Base-by-base conservation (phyloP, 2,113 vertebrate genomes). In the Prolemur simus region DNA sequence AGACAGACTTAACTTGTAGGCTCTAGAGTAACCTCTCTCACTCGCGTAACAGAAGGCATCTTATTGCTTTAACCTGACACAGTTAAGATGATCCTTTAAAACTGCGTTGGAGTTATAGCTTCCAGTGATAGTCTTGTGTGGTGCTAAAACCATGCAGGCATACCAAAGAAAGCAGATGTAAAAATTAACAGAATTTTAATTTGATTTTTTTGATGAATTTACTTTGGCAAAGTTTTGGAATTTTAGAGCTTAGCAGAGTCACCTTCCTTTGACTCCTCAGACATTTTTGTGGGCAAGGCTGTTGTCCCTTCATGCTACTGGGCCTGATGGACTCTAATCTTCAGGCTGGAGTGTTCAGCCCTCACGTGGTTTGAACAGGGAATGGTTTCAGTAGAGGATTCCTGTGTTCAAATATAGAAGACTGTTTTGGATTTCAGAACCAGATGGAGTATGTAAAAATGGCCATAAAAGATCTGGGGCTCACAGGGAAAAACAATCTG, bases 381-480 rank as follows among this genome's bases (percentile, higher is more conserved):
- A 87, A 64, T 39, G 17, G 25, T 58, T 94, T 95, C 49, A 81
- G 13, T 45, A 56, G 52, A 81, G 39, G 3, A 71, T 77, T 71
- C 8, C 13, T 66, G 4, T 39, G 54, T 93, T 94, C 58, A 80
- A 90, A 77, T 73, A 81, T 13, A 78, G 45, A 85, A 56, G 18
- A 20, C 25, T 82, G 32, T 56, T 92, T 85, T 90, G 37, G 29
- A 87, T 90, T 97, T 92, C 54, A 60, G 45, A 88, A 90, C 47
- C 54, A 96, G 76, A 87, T 82, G 69, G 47, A 54, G 20, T 71
- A 47, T 86, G 83, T 87, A 77, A 93, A 94, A 88, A 76, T 85
- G 81, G 7, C 29, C 39, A 25, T 73, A 63, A 56, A 94, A 32
- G 20, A 73, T 63, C 76, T 95, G 25, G 2, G 20, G 2, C 42